A percentile compares a stretch with the other conserved stretches of the same genome.
phyloP scores from a whole-genome alignment of 1,140 invertebrate genomes.

The Drosophila kepulauana region DNA sequence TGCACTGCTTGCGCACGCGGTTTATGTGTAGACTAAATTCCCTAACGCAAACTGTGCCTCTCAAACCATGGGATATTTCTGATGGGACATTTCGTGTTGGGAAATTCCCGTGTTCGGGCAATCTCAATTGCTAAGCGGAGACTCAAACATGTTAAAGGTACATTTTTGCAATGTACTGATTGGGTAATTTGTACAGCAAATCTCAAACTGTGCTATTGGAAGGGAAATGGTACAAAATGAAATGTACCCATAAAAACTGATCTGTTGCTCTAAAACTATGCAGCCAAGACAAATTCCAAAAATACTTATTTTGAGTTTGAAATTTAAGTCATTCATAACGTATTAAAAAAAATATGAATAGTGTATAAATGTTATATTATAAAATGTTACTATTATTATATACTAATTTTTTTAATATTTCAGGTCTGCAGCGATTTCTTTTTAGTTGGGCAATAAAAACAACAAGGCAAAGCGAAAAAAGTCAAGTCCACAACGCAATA shows the following conservation, averaged over 20 bases:
- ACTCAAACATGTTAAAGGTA: not conserved
- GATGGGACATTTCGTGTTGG: not conserved
- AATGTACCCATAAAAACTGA: not conserved
- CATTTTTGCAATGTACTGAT: not conserved
- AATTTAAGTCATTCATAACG: not conserved
- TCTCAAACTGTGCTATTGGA: not conserved
- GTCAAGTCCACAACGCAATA: slow-evolving; percentile 32
- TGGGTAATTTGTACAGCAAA: not conserved
- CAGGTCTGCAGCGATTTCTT: slow-evolving; percentile 2
- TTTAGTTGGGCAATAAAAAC: slow-evolving; percentile 3
- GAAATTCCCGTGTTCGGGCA: not conserved
- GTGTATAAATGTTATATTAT: not conserved
- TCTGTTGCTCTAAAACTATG: not conserved
- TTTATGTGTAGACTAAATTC: not conserved
- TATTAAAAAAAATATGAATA: not conserved
- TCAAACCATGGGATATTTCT: too few species aligned
- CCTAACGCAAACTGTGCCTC: too few species aligned
- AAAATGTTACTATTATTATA: not conserved
- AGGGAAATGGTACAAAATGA: not conserved
- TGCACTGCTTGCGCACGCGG: not conserved
- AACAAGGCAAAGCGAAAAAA: not conserved
- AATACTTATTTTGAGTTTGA: not conserved
- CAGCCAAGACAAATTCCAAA: slow-evolving; percentile 3
- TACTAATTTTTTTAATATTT: not conserved
- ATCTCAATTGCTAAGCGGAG: not conserved